These are phyloP conservation scores for Odontesthes bonariensis DNA, from an alignment of 2,113 vertebrate genomes.

Conservation along the genomic window DNA sequence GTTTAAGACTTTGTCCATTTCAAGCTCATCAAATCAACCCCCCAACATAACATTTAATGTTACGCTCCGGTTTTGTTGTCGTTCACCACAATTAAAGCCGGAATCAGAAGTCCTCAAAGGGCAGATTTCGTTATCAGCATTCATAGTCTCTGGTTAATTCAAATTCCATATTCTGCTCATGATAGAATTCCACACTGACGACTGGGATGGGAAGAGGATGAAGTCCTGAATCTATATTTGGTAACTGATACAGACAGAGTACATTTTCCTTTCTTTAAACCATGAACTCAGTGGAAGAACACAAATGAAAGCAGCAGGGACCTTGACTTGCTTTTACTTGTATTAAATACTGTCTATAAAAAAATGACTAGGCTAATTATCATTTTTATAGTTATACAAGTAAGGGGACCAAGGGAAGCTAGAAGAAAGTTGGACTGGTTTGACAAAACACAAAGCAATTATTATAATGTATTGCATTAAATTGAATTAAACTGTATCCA, in stretches of 20 bases:
- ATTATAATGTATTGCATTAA: too few species aligned
- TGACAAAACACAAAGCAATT: too few species aligned
- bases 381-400: too few species aligned
- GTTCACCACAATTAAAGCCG: conserved; percentile 18
- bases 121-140: conserved; percentile 47
- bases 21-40: conserved; percentile 12
- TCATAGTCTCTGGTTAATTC: conserved; percentile 52
- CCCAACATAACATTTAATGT: background rate
- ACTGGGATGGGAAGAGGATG: conserved; percentile 18
- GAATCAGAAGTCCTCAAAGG: conserved; percentile 14
- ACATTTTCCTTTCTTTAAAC: background rate
- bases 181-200: conserved; percentile 33
- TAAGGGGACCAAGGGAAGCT: too few species aligned
- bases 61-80: background rate
- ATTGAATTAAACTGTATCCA: too few species aligned
- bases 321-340: too few species aligned
- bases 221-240: conserved; percentile 30
- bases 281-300: background rate
- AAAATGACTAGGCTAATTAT: too few species aligned
- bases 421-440: too few species aligned
- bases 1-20: background rate
- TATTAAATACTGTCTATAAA: too few species aligned
- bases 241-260: conserved; percentile 14
- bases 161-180: too few species aligned
- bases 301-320: background rate